Percentiles rank a stretch among this genome's conserved stretches.
These are phyloP conservation scores for Euzophera pinguis DNA, from an alignment of 2,888 invertebrate species.

Conservation along the genomic window DNA sequence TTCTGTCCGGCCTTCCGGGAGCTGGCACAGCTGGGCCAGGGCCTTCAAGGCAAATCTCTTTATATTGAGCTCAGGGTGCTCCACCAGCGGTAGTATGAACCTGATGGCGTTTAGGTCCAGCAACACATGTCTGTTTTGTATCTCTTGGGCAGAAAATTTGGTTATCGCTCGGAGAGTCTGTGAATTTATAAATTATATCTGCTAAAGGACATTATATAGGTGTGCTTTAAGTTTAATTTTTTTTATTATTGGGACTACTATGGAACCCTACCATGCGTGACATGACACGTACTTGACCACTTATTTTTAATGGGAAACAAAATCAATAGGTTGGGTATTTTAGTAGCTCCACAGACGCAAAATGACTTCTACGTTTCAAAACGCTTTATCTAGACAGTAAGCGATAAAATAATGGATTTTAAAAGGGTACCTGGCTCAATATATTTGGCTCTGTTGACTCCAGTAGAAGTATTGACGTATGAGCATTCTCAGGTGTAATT, in stretches of 20 bases:
- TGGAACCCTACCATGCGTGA: no score
- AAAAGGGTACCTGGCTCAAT: conserved; percentile 67
- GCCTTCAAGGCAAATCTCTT: conserved; percentile 75
- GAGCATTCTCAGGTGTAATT: conserved; percentile 66
- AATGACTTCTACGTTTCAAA: no score
- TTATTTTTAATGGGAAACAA: no score
- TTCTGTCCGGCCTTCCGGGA: conserved; percentile 66
- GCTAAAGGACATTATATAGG: no score
- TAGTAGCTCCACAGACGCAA: no score
- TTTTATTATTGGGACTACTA: no score
- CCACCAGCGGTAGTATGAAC: conserved; percentile 60
- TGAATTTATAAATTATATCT: background rate
- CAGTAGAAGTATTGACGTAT: conserved; percentile 62
- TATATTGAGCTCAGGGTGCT: conserved; percentile 61
- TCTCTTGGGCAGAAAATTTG: conserved; percentile 65
- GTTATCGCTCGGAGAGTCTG: conserved; percentile 70
- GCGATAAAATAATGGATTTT: no score
- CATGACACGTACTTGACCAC: background rate
- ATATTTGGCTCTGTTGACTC: conserved; percentile 66
- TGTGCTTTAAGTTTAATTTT: no score
- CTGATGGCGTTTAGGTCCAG: conserved; percentile 52
- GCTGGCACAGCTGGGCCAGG: conserved; percentile 70
- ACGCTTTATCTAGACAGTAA: no score
- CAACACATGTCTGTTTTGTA: conserved; percentile 52
- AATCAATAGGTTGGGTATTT: no score